Conservation (phyloP, 2,797 vertebrate genomes). For the Sebastes cheni region DNA sequence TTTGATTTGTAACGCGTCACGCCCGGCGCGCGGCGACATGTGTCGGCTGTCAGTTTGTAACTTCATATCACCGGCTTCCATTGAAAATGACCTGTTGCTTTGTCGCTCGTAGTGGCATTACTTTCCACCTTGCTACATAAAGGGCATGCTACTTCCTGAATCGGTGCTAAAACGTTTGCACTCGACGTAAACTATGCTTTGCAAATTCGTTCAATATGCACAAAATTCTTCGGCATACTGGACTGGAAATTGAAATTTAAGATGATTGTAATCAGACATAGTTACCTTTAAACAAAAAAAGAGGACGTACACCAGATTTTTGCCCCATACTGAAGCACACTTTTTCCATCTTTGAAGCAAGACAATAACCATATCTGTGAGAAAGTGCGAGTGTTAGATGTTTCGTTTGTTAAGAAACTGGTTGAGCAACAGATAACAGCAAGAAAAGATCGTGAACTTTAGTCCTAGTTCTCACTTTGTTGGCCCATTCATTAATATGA, state of each 20-base stretch:
- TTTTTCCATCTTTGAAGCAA: background rate
- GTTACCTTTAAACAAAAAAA: background rate
- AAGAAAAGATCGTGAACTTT: background rate
- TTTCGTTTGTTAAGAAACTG: background rate
- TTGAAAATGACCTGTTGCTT: background rate
- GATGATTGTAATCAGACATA: background rate
- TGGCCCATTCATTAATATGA: background rate
- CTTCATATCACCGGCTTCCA: no score
- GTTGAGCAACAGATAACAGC: background rate
- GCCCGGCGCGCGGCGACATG: accelerated
- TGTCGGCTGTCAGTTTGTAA: no score
- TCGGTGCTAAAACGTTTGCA: background rate
- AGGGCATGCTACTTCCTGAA: background rate
- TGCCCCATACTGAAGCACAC: background rate
- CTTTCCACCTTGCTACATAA: background rate
- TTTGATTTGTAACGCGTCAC: no score
- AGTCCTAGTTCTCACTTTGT: background rate
- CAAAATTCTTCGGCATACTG: background rate
- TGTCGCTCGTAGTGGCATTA: background rate
- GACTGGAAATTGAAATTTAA: background rate
- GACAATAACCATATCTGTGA: background rate
- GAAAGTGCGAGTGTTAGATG: background rate
- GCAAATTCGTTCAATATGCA: background rate
- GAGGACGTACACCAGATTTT: background rate
- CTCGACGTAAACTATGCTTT: background rate